Conservation (phyloP, 2,797 vertebrate species). For the Hypotaenidia okinawae region DNA sequence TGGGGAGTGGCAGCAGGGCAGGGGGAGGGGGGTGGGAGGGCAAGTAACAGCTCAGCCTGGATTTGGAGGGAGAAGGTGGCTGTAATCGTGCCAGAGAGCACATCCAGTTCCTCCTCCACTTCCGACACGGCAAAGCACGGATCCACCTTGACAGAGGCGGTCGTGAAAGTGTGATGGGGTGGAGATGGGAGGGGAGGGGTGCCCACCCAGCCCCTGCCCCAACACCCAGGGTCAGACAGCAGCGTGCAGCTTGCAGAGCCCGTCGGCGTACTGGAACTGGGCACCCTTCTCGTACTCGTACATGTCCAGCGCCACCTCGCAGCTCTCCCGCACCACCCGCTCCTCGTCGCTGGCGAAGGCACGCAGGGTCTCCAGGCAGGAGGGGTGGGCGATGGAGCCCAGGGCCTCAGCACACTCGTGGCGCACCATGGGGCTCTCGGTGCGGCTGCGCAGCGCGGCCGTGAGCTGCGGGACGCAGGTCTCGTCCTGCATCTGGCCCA, state of each 20-base stretch:
- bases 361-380: conserved; percentile 84
- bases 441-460: conserved; percentile 66
- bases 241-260: conserved; percentile 78
- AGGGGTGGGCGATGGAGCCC: conserved; percentile 88
- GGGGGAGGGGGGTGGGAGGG: background rate
- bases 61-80: background rate
- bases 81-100: conserved; percentile 22
- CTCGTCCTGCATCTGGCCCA: conserved; percentile 93
- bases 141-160: fast-evolving
- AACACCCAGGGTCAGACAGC: background rate
- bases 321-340: conserved; percentile 94
- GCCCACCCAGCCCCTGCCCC: fast-evolving
- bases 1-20: fast-evolving
- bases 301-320: conserved; percentile 94
- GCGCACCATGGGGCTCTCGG: conserved; percentile 92
- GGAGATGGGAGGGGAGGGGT: background rate
- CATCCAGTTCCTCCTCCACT: background rate
- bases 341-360: conserved; percentile 80
- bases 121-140: fast-evolving
- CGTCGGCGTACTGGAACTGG: conserved; percentile 91
- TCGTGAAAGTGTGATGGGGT: fast-evolving
- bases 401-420: conserved; percentile 95
- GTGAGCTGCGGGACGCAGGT: conserved; percentile 84
- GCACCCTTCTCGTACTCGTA: conserved; percentile 83
- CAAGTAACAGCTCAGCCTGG: conserved; percentile 46